Evolutionary conservation across 2,797 vertebrate species (phyloP), one percentile per base, ranked within the genome.

Genomic region (Todus mexicanus): DNA sequence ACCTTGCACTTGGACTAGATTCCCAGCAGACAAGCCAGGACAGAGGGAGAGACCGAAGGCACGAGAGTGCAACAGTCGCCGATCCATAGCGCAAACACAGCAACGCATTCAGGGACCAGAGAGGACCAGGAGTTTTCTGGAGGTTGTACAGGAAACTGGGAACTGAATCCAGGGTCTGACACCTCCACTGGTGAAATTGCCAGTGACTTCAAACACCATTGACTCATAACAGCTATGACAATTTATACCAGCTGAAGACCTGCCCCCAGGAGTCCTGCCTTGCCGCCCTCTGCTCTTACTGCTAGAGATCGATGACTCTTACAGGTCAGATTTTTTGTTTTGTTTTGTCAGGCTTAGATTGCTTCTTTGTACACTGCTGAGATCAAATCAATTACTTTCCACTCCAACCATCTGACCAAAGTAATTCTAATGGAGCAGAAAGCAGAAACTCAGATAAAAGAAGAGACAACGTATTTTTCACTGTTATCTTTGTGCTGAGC

Each of bases 371-470:
- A 90, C 81, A 91, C 79, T 68, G 87, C 72, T 84, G 83, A 96
- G 83, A 92, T 81, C 73, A 87, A 96, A 94, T 95, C 92, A 90
- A 92, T 97, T 96, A 95, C 90, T 96, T 96, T 96, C 88, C 84
- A 95, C 94, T 93, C 86, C 86, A 83, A 61, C 94, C 93, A 84
- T 88, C 82, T 91, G 95, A 95, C 85, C 68, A 95, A 96, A 95
- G 92, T 95, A 94, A 96, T 97, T 96, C 85, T 96, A 96, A 96
- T 85, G 94, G 92, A 92, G 95, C 92, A 96, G 94, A 96, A 95
- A 95, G 93, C 89, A 96, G 84, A 95, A 91, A 92, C 91, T 91
- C 90, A 94, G 95, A 94, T 95, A 86, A 94, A 97, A 95, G 83
- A 94, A 82, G 80, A 56, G 43, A 96, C 59, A 71, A 81, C 10